phyloP scores from a whole-genome alignment of 2,797 vertebrate genomes.

The Presbytis comata region DNA sequence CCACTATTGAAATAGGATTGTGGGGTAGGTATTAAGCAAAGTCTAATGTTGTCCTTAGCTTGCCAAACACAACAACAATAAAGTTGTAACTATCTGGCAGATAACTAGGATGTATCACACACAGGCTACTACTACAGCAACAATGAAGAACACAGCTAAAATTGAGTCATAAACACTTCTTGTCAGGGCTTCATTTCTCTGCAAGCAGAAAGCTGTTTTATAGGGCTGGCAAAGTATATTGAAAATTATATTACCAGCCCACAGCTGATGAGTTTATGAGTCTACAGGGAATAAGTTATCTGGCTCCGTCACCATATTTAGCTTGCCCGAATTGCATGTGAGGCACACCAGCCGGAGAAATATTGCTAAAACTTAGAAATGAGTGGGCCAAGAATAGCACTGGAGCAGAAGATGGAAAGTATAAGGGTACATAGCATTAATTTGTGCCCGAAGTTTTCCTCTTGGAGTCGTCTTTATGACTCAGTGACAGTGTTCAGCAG shows the following conservation, averaged over 20 bases:
- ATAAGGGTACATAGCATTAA: not conserved
- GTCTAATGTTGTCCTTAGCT: not conserved
- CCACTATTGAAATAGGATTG: not conserved
- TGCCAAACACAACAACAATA: slow-evolving; percentile 42
- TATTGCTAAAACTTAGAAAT: slow-evolving; percentile 47
- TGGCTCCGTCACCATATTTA: slow-evolving; percentile 47
- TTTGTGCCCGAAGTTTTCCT: slow-evolving; percentile 16
- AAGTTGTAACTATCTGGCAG: not conserved
- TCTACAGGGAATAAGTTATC: slow-evolving; percentile 53
- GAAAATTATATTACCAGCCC: slow-evolving; percentile 66
- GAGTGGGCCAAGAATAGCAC: slow-evolving; percentile 33
- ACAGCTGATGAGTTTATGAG: slow-evolving; percentile 62
- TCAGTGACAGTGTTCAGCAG: not conserved
- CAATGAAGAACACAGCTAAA: slow-evolving; percentile 33
- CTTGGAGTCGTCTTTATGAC: not conserved
- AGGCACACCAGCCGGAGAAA: slow-evolving; percentile 26
- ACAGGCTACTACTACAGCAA: not conserved
- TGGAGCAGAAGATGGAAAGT: not conserved
- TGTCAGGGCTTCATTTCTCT: slow-evolving; percentile 49
- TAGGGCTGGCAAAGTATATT: slow-evolving; percentile 59
- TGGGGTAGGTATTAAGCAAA: not conserved
- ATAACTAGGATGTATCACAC: not conserved
- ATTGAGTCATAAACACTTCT: slow-evolving; percentile 57
- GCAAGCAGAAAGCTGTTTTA: slow-evolving; percentile 63
- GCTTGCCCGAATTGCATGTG: slow-evolving; percentile 33